Conservation (phyloP, 2,113 vertebrate genomes). For the Zapornia atra region DNA sequence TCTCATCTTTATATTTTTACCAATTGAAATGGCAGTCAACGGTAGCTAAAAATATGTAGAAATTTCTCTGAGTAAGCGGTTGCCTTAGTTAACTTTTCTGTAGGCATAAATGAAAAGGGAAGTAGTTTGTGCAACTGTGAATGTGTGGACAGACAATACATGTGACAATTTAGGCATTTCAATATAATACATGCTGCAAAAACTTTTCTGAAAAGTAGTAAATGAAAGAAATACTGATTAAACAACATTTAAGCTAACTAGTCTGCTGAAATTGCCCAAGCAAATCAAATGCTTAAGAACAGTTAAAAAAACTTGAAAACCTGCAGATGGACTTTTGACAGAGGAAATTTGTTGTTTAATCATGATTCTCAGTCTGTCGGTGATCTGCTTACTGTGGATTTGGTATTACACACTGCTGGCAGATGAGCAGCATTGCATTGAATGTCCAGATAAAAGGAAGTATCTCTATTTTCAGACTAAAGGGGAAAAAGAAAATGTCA, state of each 20-base stretch:
- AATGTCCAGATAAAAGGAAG: not conserved
- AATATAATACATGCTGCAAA: not conserved
- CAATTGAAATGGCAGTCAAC: constrained; percentile 2
- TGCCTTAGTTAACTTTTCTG: constrained; percentile 36
- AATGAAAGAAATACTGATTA: not conserved
- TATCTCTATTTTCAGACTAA: not conserved
- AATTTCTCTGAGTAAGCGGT: constrained; percentile 31
- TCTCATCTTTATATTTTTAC: constrained; percentile 19
- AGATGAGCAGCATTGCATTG: not conserved
- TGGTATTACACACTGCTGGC: not conserved
- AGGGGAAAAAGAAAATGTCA: not conserved
- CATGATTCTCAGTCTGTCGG: not conserved
- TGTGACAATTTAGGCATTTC: not conserved
- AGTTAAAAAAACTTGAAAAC: not conserved
- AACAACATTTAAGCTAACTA: not conserved
- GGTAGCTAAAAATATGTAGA: constrained; percentile 22
- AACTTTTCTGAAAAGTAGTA: not conserved
- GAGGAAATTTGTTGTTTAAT: not conserved
- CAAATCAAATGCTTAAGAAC: not conserved
- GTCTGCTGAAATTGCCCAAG: not conserved
- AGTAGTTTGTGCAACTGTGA: constrained; percentile 15
- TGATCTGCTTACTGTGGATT: not conserved
- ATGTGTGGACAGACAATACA: constrained; percentile 5
- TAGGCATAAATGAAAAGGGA: constrained; percentile 20
- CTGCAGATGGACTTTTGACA: not conserved